Evolutionary conservation across 35 echinoderm and acorn worm species (phyloP), one percentile per base, ranked within the genome.

Genomic region (Eucidaris tribuloides): DNA sequence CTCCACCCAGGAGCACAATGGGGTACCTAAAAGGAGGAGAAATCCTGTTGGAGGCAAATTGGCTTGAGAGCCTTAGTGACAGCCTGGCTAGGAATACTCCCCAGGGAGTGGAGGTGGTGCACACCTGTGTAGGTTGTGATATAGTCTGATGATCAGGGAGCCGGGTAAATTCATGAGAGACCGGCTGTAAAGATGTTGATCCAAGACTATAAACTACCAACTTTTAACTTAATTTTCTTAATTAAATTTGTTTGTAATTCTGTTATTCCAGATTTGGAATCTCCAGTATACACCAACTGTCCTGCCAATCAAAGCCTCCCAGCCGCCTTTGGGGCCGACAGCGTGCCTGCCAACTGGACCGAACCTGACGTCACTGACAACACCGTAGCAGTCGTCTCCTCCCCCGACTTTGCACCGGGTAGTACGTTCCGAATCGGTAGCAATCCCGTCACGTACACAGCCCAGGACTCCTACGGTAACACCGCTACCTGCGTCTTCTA

Each of bases 211-310:
- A n/a, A n/a, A n/a, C n/a, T n/a, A n/a, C n/a, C n/a, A n/a, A n/a
- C n/a, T n/a, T n/a, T n/a, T n/a, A n/a, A n/a, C 4, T 27, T 62
- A 62, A 6, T 27, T 7, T 63, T 27, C 5, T 5, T 63, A 63
- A 63, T 63, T 4, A 27, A 63, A 63, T 63, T 7, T 4, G 24
- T 27, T 63, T 63, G 59, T n/a, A n/a, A n/a, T n/a, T n/a, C 43
- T 27, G 20, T 79, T 82, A 32, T 56, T 81, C 3, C 55, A 83
- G 81, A 83, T 42, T 63, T 41, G 24, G 81, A 83, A 83, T n/a
- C 81, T 11, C 81, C 81, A 18, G 59, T 83, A 20, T 83, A 63
- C 31, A 49, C 58, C 20, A 42, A 83, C 81, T 83, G 81, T 25
- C 81, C 81, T 4, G 30, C 58, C 2, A 40, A 83, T 42, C 20